Evolutionary conservation across 2,797 vertebrate genomes (phyloP).

Genomic region (Pseudopleuronectes americanus): DNA sequence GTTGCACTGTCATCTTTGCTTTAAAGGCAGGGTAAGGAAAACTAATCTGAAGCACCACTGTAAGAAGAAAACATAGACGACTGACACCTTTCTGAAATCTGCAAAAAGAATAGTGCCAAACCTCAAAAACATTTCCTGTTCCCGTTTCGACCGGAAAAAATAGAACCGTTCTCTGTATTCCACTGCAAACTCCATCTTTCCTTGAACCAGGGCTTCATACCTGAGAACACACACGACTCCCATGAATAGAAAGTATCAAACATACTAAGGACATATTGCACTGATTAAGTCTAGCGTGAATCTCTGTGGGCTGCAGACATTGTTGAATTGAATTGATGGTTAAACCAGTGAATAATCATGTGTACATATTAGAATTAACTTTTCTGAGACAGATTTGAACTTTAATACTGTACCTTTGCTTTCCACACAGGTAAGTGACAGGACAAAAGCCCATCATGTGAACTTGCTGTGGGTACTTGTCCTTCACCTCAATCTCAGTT

Average conservation of each 20-base stretch:
- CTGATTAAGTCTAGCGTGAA: no score
- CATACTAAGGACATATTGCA: not conserved
- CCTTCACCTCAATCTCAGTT: slow-evolving; percentile 84
- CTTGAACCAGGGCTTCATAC: slow-evolving; percentile 91
- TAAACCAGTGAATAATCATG: not conserved
- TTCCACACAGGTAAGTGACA: slow-evolving; percentile 92
- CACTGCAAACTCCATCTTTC: slow-evolving; percentile 85
- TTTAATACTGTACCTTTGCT: slow-evolving; percentile 84
- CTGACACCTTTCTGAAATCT: no score
- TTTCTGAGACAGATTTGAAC: not conserved
- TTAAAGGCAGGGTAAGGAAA: no score
- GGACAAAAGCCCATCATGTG: slow-evolving; percentile 95
- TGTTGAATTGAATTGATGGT: no score
- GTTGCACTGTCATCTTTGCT: no score
- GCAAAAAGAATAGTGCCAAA: slow-evolving; percentile 48
- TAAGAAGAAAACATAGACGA: no score
- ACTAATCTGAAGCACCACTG: no score
- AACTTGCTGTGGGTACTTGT: slow-evolving; percentile 85
- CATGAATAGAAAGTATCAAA: not conserved
- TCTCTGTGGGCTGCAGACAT: no score
- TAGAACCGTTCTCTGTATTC: slow-evolving; percentile 90
- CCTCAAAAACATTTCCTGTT: slow-evolving; percentile 92
- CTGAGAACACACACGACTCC: slow-evolving; percentile 69
- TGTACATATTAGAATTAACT: no score
- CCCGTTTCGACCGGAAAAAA: slow-evolving; percentile 88